These are phyloP conservation scores for Strongylocentrotus purpuratus DNA, from an alignment of 35 echinoderm and acorn worm genomes.

Conservation along the genomic window DNA sequence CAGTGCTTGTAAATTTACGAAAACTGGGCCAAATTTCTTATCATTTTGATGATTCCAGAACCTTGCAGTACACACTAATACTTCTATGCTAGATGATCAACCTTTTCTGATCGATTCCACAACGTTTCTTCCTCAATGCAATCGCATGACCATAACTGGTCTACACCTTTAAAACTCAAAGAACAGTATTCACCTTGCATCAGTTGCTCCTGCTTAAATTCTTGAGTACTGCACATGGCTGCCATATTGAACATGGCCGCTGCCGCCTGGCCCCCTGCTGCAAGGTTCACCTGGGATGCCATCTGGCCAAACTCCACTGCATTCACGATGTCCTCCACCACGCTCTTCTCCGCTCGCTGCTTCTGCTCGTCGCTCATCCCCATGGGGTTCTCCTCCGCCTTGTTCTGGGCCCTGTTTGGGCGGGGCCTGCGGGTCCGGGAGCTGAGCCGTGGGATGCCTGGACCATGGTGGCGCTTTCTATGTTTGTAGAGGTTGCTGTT, in stretches of 20 bases:
- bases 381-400: not conserved
- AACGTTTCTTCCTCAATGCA: no score
- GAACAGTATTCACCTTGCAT: conserved; percentile 45
- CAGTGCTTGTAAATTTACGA: no score
- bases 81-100: no score
- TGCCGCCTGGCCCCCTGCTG: not conserved
- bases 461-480: conserved; percentile 71
- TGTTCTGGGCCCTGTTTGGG: not conserved
- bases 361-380: not conserved
- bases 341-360: not conserved
- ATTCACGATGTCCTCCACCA: conserved; percentile 31
- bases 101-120: no score
- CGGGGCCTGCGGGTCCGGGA: not conserved
- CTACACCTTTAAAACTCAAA: not conserved
- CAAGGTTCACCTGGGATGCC: not conserved
- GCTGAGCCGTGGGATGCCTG: not conserved
- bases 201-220: conserved; percentile 21
- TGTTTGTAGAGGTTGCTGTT: conserved; percentile 86
- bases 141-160: no score
- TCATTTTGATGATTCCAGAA: no score
- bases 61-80: no score
- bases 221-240: conserved; percentile 21
- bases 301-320: conserved; percentile 32
- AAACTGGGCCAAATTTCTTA: no score
- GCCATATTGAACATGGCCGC: not conserved